Evolutionary conservation across 1,140 invertebrate species (phyloP).

Genomic region (Tetramorium alpestre): DNA sequence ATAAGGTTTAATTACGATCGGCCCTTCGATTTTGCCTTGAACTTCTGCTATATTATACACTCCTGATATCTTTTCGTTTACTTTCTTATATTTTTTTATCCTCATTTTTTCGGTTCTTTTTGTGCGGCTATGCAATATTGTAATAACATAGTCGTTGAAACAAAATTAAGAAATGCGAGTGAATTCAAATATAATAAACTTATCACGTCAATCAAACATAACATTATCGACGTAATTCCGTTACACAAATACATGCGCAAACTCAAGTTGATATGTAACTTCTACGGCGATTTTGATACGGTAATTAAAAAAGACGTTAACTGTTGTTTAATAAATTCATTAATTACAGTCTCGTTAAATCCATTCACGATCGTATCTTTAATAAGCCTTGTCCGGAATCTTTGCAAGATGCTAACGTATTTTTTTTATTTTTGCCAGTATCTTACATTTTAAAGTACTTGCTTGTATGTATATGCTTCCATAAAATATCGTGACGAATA

Average conservation of each 20-base stretch:
- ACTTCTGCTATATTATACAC: not conserved
- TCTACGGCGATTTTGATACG: not conserved
- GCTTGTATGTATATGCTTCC: not conserved
- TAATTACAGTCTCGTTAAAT: slow-evolving; percentile 40
- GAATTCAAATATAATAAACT: not conserved
- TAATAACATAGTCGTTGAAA: not conserved
- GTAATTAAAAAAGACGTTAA: slow-evolving; percentile 29
- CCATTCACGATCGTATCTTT: slow-evolving; percentile 1
- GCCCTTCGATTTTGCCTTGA: slow-evolving; percentile 5
- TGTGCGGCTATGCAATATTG: not conserved
- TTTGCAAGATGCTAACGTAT: not conserved
- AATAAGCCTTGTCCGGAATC: slow-evolving; percentile 13
- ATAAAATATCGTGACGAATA: not conserved
- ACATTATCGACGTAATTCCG: not conserved
- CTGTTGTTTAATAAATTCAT: slow-evolving; percentile 24
- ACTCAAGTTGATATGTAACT: not conserved
- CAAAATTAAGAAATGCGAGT: not conserved
- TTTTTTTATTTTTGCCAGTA: not conserved
- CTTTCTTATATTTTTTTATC: slow-evolving; percentile 19
- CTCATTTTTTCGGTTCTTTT: not conserved
- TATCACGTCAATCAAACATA: not conserved
- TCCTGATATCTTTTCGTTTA: not conserved
- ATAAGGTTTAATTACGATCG: slow-evolving; percentile 46
- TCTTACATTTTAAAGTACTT: not conserved
- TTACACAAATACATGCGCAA: not conserved